A percentile compares a stretch with the other conserved stretches of the same genome.
Conservation (phyloP, 2,113 vertebrate species). For the Catagonus wagneri region DNA sequence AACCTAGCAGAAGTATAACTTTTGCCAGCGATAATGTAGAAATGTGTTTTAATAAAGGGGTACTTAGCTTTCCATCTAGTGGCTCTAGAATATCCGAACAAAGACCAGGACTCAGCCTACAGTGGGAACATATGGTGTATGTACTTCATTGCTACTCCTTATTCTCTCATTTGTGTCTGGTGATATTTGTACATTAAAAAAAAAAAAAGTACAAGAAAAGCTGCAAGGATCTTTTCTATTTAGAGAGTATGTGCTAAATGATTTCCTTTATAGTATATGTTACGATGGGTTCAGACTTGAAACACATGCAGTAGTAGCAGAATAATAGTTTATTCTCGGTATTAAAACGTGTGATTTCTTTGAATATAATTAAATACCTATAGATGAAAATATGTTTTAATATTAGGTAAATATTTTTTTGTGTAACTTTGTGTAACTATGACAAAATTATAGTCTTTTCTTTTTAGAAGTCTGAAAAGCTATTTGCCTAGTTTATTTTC, state of each 20-base stretch:
- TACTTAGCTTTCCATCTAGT: not conserved
- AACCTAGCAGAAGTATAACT: constrained; percentile 68
- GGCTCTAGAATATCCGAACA: constrained; percentile 57
- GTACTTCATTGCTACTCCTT: constrained; percentile 52
- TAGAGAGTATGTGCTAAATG: not conserved
- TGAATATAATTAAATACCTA: constrained; percentile 9
- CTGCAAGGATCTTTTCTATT: not conserved
- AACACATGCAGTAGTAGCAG: not conserved
- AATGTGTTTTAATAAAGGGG: not conserved
- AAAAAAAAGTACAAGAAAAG: not conserved
- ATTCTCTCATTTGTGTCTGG: constrained; percentile 22
- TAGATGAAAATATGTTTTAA: constrained; percentile 34
- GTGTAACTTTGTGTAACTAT: constrained; percentile 8
- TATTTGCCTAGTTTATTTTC: constrained; percentile 46
- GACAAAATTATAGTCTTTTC: constrained; percentile 46
- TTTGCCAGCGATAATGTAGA: constrained; percentile 49
- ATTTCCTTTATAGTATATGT: not conserved
- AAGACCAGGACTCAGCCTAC: constrained; percentile 55
- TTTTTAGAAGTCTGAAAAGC: constrained; percentile 6
- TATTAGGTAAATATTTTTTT: not conserved
- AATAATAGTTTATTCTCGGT: constrained; percentile 16
- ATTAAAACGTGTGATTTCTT: not conserved
- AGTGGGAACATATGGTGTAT: constrained; percentile 38
- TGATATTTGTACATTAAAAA: not conserved
- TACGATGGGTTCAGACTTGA: not conserved